Conservation (phyloP, 2,797 vertebrate species). For the Xenentodon cancila region DNA sequence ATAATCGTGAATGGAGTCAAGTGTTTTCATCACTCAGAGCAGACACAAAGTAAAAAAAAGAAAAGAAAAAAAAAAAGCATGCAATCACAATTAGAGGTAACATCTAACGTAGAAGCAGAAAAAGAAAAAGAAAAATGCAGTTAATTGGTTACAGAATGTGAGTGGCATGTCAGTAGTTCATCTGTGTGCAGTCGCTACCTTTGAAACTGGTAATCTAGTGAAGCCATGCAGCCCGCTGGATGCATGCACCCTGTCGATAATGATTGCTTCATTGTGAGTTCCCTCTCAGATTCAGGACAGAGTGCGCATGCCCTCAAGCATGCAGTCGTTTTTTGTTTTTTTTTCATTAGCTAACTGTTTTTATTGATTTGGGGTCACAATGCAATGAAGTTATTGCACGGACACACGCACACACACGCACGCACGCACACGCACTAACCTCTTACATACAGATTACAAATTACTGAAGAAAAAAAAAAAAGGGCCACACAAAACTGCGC, state of each 20-base stretch:
- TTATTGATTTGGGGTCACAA: slow-evolving; percentile 75
- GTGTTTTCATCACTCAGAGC: slow-evolving; percentile 48
- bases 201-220: slow-evolving; percentile 41
- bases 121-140: slow-evolving; percentile 52
- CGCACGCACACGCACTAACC: slow-evolving; percentile 21
- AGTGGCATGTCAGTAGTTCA: slow-evolving; percentile 61
- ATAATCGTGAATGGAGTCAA: slow-evolving; percentile 29
- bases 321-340: slow-evolving; percentile 73
- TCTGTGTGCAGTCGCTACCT: slow-evolving; percentile 41
- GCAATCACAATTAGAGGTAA: slow-evolving; percentile 77
- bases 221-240: slow-evolving; percentile 70
- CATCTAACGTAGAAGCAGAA: slow-evolving; percentile 76
- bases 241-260: slow-evolving; percentile 71
- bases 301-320: slow-evolving; percentile 65
- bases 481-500: slow-evolving; percentile 60
- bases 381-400: slow-evolving; percentile 64
- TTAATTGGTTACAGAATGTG: slow-evolving; percentile 76
- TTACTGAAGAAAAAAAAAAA: slow-evolving; percentile 56
- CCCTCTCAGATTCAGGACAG: slow-evolving; percentile 58
- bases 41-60: slow-evolving; percentile 53
- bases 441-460: slow-evolving; percentile 74
- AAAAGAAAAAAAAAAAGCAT: slow-evolving; percentile 52
- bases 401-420: slow-evolving; percentile 22
- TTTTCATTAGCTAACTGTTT: slow-evolving; percentile 80
- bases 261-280: slow-evolving; percentile 43